Evolutionary conservation across 2,797 vertebrate genomes (phyloP), one percentile per base, ranked within the genome.

Genomic region (Eurystomus glaucurus): DNA sequence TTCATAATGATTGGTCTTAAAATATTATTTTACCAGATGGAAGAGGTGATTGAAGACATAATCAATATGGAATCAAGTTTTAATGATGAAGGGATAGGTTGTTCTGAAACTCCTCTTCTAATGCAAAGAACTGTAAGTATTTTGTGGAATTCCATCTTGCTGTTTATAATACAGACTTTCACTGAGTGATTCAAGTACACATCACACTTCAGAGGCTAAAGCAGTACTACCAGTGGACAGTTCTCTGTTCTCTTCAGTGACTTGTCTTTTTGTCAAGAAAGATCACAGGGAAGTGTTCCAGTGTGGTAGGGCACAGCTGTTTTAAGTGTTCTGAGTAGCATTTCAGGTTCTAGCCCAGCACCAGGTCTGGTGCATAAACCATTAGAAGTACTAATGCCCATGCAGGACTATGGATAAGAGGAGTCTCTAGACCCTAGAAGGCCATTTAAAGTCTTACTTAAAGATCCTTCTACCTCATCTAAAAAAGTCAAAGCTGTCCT

Each of bases 31-130:
- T 97, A 51, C 98, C 99, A 99, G 98, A 99, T 99, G 99, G 99
- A 99, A 98, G 99, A 99, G 94, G 98, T 99, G 98, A 99, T 99
- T 97, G 99, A 99, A 98, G 99, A 99, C 98, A 99, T 99, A 95
- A 99, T 99, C 94, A 98, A 98, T 98, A 98, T 99, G 97, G 99
- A 99, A 98, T 99, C 99, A 80, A 99, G 98, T 91, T 99, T 99
- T 98, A 99, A 99, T 98, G 99, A 99, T 93, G 98, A 99, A 97
- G 98, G 98, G 96, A 98, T 99, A 98, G 98, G 98, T 96, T 99
- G 99, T 96, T 98, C 99, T 98, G 99, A 99, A 97, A 92, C 98
- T 81, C 98, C 98, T 97, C 97, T 99, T 93, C 98, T 99, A 95
- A 99, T 99, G 98, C 98, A 99, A 99, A 99, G 98, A 98, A 99